Conservation (phyloP, 2,113 vertebrate species). For the Ranitomeya imitator region DNA sequence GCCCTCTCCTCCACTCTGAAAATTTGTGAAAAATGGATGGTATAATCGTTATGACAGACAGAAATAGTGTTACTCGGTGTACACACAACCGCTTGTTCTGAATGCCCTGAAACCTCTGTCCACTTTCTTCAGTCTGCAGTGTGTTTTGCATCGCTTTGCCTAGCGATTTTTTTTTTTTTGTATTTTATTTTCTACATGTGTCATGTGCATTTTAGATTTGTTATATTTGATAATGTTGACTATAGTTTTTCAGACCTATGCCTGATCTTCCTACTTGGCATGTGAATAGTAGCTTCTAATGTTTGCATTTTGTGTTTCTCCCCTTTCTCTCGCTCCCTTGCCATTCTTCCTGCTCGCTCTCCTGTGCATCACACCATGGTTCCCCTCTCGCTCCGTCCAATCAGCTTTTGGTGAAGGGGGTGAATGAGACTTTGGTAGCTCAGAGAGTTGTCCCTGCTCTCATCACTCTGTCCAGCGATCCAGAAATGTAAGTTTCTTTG, state of each 20-base stretch:
- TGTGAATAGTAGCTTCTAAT: conserved; percentile 81
- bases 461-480: conserved; percentile 99
- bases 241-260: conserved; percentile 64
- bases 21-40: too few species aligned
- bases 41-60: too few species aligned
- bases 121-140: not conserved
- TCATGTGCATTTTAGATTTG: too few species aligned
- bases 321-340: conserved; percentile 58
- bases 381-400: conserved; percentile 77
- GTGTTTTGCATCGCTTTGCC: not conserved
- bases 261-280: conserved; percentile 66
- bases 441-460: conserved; percentile 99
- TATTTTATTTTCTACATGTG: too few species aligned
- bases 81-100: too few species aligned
- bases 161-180: not conserved
- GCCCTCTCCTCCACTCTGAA: too few species aligned
- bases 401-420: conserved; percentile 99
- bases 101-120: too few species aligned
- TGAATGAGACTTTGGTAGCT: conserved; percentile 99
- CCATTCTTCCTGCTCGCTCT: conserved; percentile 84
- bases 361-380: conserved; percentile 73
- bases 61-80: too few species aligned
- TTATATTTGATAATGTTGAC: not conserved
- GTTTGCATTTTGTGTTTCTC: conserved; percentile 80
- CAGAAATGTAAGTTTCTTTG: conserved; percentile 98